phyloP scores from a whole-genome alignment of 2,888 invertebrate genomes.

The Rotaria magnacalcarata region DNA sequence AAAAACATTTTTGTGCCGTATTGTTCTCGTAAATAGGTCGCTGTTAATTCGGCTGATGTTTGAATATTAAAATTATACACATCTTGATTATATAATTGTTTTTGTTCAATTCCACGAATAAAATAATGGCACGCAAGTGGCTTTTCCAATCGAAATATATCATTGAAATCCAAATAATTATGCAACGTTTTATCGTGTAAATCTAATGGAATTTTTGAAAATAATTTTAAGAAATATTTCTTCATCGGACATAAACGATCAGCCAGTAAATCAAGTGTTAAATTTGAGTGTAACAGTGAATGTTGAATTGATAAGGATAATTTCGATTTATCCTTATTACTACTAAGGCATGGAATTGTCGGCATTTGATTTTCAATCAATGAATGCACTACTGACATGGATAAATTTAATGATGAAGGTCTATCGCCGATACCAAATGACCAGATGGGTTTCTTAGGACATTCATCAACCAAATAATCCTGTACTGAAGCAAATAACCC shows the following conservation, averaged over 20 bases:
- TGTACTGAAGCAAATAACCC: neutral
- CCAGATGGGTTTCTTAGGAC: neutral
- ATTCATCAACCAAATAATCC: slow-evolving; percentile 24
- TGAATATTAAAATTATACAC: neutral
- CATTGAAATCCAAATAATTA: neutral
- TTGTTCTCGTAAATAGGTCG: neutral
- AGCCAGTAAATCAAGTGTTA: neutral
- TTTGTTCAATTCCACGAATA: neutral
- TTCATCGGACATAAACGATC: slow-evolving; percentile 30
- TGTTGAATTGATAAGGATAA: neutral
- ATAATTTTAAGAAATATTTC: neutral
- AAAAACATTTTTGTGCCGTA: neutral
- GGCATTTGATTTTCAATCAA: slow-evolving; percentile 33
- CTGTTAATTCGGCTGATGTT: neutral
- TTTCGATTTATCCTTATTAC: neutral
- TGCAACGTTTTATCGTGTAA: neutral
- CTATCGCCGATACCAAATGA: neutral
- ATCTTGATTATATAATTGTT: neutral
- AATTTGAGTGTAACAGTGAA: neutral
- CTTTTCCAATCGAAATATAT: neutral
- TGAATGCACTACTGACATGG: neutral
- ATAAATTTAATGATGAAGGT: neutral
- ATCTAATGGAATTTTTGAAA: neutral
- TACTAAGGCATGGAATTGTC: neutral
- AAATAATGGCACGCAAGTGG: slow-evolving; percentile 6